These are phyloP conservation scores for Albula glossodonta DNA, from an alignment of 2,113 vertebrate genomes.

Conservation along the genomic window DNA sequence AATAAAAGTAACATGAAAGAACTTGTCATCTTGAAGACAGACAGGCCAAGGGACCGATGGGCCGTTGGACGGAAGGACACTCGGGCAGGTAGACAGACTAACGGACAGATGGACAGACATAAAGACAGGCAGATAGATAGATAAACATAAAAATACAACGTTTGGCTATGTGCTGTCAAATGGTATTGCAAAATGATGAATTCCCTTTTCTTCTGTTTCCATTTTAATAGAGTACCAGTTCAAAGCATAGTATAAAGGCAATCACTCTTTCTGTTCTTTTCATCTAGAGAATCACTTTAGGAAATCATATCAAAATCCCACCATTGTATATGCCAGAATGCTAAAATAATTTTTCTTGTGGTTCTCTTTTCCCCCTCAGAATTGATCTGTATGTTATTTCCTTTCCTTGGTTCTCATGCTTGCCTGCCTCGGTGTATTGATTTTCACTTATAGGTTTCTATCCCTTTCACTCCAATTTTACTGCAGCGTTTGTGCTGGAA, in stretches of 20 bases:
- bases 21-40: neutral
- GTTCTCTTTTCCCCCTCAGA: slow-evolving; percentile 58
- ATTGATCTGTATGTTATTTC: slow-evolving; percentile 74
- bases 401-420: slow-evolving; percentile 56
- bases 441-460: slow-evolving; percentile 78
- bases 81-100: too few relatives aligned
- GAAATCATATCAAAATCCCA: neutral
- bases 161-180: neutral
- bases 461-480: slow-evolving; percentile 73
- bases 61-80: too few relatives aligned
- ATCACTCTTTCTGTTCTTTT: neutral
- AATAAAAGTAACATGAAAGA: too few relatives aligned
- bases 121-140: too few relatives aligned
- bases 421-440: slow-evolving; percentile 74
- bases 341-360: neutral
- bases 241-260: slow-evolving; percentile 28
- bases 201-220: neutral
- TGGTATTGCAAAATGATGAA: neutral
- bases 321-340: neutral
- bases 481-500: slow-evolving; percentile 61
- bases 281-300: neutral
- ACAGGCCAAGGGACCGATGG: too few relatives aligned
- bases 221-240: slow-evolving; percentile 23
- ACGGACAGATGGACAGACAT: too few relatives aligned
- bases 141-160: too few relatives aligned